Conservation (phyloP, 2,113 vertebrate species). For the Callopanchax toddi region DNA sequence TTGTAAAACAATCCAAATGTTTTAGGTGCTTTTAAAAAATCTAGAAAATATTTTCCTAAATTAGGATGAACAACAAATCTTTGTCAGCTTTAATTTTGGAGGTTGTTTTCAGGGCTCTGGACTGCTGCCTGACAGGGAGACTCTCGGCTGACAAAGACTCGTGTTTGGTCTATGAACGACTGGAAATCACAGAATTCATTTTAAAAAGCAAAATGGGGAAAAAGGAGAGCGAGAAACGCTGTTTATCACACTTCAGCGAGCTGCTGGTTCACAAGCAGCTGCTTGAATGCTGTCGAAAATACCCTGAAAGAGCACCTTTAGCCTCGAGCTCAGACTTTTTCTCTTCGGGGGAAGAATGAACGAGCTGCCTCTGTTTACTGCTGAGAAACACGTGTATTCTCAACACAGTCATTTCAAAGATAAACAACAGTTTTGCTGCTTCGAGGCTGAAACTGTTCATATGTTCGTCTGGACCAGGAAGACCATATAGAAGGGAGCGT, state of each 20-base stretch:
- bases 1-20: background rate
- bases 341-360: conserved; percentile 37
- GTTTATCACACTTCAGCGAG: conserved; percentile 42
- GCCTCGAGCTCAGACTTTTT: conserved; percentile 39
- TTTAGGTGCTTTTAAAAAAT: conserved; percentile 8
- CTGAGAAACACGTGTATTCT: conserved; percentile 32
- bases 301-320: conserved; percentile 54
- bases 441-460: background rate
- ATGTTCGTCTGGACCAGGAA: background rate
- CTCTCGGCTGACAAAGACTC: conserved; percentile 23
- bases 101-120: background rate
- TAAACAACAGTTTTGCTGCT: conserved; percentile 19
- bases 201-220: conserved; percentile 32
- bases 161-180: conserved; percentile 29
- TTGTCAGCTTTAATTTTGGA: conserved; percentile 22
- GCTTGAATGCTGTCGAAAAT: conserved; percentile 47
- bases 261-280: conserved; percentile 46
- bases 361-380: conserved; percentile 42
- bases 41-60: background rate
- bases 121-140: conserved; percentile 32
- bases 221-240: conserved; percentile 25
- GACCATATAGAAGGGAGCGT: background rate
- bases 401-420: conserved; percentile 12
- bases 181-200: conserved; percentile 36
- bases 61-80: background rate